Evolutionary conservation across 1,140 invertebrate species (phyloP).

Genomic region (Saxidomus purpurata): DNA sequence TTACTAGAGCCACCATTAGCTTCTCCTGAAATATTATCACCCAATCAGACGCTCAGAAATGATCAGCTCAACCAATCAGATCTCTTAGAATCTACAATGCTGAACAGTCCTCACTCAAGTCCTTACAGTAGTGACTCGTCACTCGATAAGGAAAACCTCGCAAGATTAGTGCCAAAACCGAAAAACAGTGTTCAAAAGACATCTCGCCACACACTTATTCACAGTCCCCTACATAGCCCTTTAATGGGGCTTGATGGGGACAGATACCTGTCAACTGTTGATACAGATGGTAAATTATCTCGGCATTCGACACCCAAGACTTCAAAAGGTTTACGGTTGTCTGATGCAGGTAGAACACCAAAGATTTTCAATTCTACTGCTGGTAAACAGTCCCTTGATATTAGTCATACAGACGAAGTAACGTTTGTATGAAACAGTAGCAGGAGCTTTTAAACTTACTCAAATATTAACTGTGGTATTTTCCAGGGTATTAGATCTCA

Average conservation of each 20-base stretch:
- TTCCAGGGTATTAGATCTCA: background rate
- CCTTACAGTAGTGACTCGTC: constrained; percentile 51
- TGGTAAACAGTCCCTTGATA: background rate
- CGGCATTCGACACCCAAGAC: constrained; percentile 28
- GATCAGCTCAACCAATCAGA: constrained; percentile 37
- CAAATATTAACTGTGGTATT: background rate
- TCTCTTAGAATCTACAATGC: constrained; percentile 37
- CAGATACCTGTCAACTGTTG: constrained; percentile 50
- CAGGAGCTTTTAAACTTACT: background rate
- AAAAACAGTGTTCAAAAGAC: constrained; percentile 18
- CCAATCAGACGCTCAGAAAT: constrained; percentile 47
- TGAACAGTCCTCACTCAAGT: constrained; percentile 35
- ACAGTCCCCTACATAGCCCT: constrained; percentile 33
- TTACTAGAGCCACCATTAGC: background rate
- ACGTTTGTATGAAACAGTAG: constrained; percentile 14
- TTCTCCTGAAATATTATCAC: constrained; percentile 20
- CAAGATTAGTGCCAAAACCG: constrained; percentile 37
- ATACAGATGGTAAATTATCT: constrained; percentile 54
- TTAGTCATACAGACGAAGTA: constrained; percentile 1
- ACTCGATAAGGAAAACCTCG: constrained; percentile 46
- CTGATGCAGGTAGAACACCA: background rate
- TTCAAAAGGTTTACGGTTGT: background rate
- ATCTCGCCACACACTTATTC: constrained; percentile 49
- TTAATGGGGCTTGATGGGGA: constrained; percentile 17
- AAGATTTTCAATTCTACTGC: background rate